phyloP scores from a whole-genome alignment of 2,888 invertebrate species.

The Eustalomyia histrio region DNA sequence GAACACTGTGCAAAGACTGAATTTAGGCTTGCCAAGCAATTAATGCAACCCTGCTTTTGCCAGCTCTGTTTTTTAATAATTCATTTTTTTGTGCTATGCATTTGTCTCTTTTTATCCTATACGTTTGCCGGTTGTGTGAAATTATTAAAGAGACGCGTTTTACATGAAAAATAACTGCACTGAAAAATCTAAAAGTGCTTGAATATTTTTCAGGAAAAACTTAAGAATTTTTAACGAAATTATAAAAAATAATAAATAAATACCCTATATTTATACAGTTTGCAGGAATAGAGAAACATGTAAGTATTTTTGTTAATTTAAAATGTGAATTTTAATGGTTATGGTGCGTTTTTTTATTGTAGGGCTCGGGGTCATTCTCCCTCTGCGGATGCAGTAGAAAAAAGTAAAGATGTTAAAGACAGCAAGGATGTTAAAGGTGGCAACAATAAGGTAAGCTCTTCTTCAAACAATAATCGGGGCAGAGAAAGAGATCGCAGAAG shows the following conservation, averaged over 20 bases:
- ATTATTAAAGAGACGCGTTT: slow-evolving; percentile 34
- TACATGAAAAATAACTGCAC: background rate
- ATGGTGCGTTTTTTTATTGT: background rate
- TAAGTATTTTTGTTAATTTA: slow-evolving; percentile 4
- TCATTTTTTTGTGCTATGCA: background rate
- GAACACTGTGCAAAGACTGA: too few relatives aligned
- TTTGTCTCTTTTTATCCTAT: slow-evolving; percentile 8
- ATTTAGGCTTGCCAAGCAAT: too few relatives aligned
- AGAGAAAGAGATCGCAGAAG: slow-evolving; percentile 79
- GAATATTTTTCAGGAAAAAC: background rate
- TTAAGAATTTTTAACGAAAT: background rate
- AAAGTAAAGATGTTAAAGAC: slow-evolving; percentile 86
- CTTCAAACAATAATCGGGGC: slow-evolving; percentile 72
- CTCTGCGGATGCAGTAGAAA: slow-evolving; percentile 83
- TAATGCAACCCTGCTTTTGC: background rate
- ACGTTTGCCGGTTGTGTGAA: slow-evolving; percentile 12
- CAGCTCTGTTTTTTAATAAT: background rate
- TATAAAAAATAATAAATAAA: background rate
- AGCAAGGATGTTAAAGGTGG: slow-evolving; percentile 66
- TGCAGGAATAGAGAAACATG: slow-evolving; percentile 20
- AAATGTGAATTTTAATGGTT: background rate
- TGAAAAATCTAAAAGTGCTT: slow-evolving; percentile 1
- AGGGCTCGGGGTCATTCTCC: slow-evolving; percentile 90
- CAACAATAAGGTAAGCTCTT: slow-evolving; percentile 66
- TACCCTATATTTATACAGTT: background rate